Conservation (phyloP, 1,140 invertebrate genomes). For the Papilio dardanus region DNA sequence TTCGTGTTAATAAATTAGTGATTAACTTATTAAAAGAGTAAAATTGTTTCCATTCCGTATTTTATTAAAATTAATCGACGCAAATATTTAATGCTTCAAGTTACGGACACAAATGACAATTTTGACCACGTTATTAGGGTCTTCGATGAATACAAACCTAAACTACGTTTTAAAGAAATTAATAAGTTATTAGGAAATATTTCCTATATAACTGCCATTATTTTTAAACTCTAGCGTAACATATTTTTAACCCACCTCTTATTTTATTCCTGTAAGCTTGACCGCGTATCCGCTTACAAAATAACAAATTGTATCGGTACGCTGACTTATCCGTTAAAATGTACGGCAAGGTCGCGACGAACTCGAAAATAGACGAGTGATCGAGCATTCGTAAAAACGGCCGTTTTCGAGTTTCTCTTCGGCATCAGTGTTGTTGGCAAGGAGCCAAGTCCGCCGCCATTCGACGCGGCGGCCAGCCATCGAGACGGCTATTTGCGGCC, state of each 20-base stretch:
- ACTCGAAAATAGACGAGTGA: constrained; percentile 74
- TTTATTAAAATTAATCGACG: too few relatives aligned
- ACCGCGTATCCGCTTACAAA: constrained; percentile 48
- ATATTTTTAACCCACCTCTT: neutral
- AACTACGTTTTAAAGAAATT: neutral
- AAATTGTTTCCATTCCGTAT: too few relatives aligned
- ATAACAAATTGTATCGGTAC: constrained; percentile 62
- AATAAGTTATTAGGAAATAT: neutral
- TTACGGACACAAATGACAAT: neutral
- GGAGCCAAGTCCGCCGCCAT: constrained; percentile 69
- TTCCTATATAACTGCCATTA: neutral
- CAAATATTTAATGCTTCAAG: neutral
- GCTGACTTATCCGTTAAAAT: constrained; percentile 56
- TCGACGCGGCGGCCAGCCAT: constrained; percentile 67
- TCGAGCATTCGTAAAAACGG: constrained; percentile 78
- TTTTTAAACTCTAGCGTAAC: neutral
- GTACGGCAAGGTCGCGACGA: constrained; percentile 71
- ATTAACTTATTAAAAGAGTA: too few relatives aligned
- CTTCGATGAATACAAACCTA: too few relatives aligned
- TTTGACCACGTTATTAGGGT: too few relatives aligned
- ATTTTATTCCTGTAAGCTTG: neutral
- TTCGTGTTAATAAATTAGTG: too few relatives aligned
- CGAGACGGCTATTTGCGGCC: constrained; percentile 72
- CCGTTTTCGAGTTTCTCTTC: constrained; percentile 71
- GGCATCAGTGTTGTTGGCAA: constrained; percentile 62